Evolutionary conservation across 1,140 invertebrate species (phyloP).

Genomic region (Drosophila truncata): DNA sequence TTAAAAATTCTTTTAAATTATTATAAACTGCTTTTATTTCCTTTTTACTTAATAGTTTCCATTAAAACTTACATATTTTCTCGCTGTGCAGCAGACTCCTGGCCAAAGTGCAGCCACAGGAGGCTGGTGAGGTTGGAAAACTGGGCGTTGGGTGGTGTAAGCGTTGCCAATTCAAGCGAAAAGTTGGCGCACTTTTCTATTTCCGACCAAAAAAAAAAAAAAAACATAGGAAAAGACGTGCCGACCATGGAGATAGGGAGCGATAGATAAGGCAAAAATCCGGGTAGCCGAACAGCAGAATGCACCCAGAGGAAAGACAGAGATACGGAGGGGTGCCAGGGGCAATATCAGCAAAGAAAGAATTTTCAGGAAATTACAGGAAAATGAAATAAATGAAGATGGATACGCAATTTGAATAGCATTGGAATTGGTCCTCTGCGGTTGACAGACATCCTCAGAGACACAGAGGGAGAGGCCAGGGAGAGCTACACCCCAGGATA

Average conservation of each 20-base stretch:
- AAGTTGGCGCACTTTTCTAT: conserved; percentile 83
- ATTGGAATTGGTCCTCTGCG: conserved; percentile 67
- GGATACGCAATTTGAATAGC: conserved; percentile 83
- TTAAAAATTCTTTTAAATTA: not conserved
- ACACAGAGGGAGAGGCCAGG: not conserved
- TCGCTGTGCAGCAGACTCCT: conserved; percentile 1
- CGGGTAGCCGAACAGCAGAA: not conserved
- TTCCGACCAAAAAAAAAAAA: conserved; percentile 56
- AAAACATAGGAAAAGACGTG: conserved; percentile 53
- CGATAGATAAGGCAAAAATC: conserved; percentile 17
- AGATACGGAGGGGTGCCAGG: not conserved
- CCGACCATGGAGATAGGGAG: conserved; percentile 28
- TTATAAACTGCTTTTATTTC: not conserved
- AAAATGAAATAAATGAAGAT: conserved; percentile 84
- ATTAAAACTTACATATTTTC: not conserved
- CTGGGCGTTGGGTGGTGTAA: conserved; percentile 62
- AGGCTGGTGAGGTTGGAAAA: not conserved
- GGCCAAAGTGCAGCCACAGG: conserved; percentile 47
- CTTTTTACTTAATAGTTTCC: not conserved
- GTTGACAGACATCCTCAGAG: conserved; percentile 47
- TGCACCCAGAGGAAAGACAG: not conserved
- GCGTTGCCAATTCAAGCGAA: conserved; percentile 80
- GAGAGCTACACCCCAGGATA: not conserved
- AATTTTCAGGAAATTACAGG: conserved; percentile 81
- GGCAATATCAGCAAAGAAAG: conserved; percentile 69